Evolutionary conservation across 2,888 invertebrate species (phyloP).

Genomic region (Meandrusa payeni): DNA sequence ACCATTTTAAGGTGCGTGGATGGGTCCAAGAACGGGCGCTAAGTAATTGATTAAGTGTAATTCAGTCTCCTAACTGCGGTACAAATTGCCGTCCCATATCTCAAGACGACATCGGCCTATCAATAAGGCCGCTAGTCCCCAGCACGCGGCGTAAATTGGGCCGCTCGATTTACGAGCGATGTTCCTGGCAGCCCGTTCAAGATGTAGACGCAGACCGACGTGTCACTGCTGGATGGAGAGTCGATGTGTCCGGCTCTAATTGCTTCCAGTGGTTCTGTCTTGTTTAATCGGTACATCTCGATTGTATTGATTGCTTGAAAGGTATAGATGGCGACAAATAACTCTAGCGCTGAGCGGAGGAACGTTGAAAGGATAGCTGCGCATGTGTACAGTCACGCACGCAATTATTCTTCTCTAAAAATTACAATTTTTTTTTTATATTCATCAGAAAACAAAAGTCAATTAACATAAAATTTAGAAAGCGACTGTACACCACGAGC

Average conservation of each 20-base stretch:
- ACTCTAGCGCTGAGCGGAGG: too few relatives aligned
- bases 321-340: too few relatives aligned
- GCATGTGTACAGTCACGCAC: too few relatives aligned
- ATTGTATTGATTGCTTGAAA: neutral
- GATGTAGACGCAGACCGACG: slow-evolving; percentile 26
- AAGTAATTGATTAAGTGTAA: slow-evolving; percentile 45
- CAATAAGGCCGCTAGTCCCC: slow-evolving; percentile 50
- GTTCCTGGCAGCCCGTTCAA: slow-evolving; percentile 26
- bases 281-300: slow-evolving; percentile 14
- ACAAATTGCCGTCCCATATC: slow-evolving; percentile 62
- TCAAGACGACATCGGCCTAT: slow-evolving; percentile 71
- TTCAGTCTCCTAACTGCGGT: slow-evolving; percentile 31
- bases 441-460: neutral
- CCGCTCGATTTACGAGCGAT: slow-evolving; percentile 37
- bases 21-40: too few relatives aligned
- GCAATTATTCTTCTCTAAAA: too few relatives aligned
- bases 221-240: slow-evolving; percentile 33
- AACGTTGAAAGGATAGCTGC: too few relatives aligned
- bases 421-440: slow-evolving; percentile 17
- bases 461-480: too few relatives aligned
- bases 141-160: slow-evolving; percentile 37
- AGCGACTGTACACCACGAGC: too few relatives aligned
- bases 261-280: slow-evolving; percentile 19
- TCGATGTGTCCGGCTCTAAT: slow-evolving; percentile 22
- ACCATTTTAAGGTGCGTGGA: too few relatives aligned